Conservation (phyloP, 2,888 invertebrate species). For the Troglohyphantes excavatus region DNA sequence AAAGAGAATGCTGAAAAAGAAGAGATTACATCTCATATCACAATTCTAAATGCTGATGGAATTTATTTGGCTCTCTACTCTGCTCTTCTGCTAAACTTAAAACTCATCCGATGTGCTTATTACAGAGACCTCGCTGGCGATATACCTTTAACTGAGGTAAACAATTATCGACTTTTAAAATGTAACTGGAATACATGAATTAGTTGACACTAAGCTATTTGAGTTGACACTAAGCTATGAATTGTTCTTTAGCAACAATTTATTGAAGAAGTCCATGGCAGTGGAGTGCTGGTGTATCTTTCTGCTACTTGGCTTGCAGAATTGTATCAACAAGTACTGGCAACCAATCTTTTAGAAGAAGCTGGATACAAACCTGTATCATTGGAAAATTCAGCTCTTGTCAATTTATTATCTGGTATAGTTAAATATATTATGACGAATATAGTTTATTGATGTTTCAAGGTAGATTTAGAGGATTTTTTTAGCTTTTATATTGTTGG, state of each 20-base stretch:
- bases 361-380: conserved; percentile 86
- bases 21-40: conserved; percentile 70
- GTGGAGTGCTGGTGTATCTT: conserved; percentile 94
- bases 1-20: conserved; percentile 41
- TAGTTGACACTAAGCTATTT: too few relatives aligned
- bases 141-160: conserved; percentile 85
- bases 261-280: conserved; percentile 94
- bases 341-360: conserved; percentile 88
- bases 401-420: conserved; percentile 89
- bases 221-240: not conserved
- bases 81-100: conserved; percentile 90
- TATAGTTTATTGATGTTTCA: too few relatives aligned
- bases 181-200: too few relatives aligned
- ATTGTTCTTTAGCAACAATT: conserved; percentile 88
- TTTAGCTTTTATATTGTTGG: too few relatives aligned
- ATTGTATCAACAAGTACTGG: conserved; percentile 92
- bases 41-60: conserved; percentile 96
- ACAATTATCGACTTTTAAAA: not conserved
- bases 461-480: too few relatives aligned
- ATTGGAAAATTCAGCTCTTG: conserved; percentile 86
- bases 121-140: conserved; percentile 85
- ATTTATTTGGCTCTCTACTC: conserved; percentile 95
- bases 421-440: too few relatives aligned
- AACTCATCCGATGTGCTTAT: conserved; percentile 89
- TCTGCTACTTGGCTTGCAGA: conserved; percentile 97